These are phyloP conservation scores for Sceloporus tristichus DNA, from an alignment of 2,113 vertebrate genomes.

Conservation along the genomic window DNA sequence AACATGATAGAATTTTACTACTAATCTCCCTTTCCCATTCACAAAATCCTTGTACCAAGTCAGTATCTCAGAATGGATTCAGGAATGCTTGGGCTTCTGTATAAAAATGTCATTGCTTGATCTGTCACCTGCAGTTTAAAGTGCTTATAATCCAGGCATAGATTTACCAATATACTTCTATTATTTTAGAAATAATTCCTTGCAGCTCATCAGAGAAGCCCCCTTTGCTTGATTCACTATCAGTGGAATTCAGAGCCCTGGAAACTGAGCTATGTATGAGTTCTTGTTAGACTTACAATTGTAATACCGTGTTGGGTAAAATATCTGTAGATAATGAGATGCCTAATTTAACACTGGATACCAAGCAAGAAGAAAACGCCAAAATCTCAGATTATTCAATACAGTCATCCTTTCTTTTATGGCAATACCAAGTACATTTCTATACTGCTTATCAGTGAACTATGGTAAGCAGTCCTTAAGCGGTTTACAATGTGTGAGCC, in stretches of 20 bases:
- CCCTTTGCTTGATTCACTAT: neutral
- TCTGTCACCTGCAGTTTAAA: neutral
- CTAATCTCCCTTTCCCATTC: neutral
- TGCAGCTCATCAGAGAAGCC: neutral
- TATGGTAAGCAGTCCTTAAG: no score
- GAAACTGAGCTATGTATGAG: neutral
- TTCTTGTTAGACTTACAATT: neutral
- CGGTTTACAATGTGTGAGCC: no score
- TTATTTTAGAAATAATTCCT: neutral
- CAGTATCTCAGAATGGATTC: neutral
- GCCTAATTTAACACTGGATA: neutral
- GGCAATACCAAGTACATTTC: no score
- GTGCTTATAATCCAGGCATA: neutral
- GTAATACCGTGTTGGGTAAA: neutral
- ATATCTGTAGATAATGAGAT: neutral
- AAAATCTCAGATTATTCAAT: neutral
- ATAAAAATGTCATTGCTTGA: neutral
- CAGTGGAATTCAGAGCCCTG: no score
- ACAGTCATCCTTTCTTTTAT: neutral
- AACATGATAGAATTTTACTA: no score
- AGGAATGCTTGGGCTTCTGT: neutral
- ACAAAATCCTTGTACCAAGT: neutral
- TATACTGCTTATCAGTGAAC: no score
- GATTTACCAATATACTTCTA: neutral
- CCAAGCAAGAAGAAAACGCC: neutral